Percentiles rank a stretch among this genome's conserved stretches.
phyloP scores from a whole-genome alignment of 1,140 invertebrate species.

The Cyphomyrmex costatus region DNA sequence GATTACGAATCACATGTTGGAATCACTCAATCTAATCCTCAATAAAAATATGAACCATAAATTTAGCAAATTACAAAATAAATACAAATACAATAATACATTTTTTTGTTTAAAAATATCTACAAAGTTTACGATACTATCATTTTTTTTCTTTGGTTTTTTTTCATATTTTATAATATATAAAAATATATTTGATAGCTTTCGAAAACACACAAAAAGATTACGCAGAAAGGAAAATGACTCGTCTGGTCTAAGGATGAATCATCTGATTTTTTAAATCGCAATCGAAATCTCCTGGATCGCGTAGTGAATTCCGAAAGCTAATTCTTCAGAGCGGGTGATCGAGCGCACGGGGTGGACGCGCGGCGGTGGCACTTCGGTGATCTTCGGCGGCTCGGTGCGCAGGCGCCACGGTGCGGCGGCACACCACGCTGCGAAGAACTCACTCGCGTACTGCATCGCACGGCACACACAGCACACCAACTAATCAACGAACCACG shows the following conservation, averaged over 20 bases:
- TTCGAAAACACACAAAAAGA: conserved; percentile 4
- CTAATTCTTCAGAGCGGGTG: conserved; percentile 18
- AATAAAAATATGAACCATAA: not conserved
- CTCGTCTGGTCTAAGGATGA: not conserved
- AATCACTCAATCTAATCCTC: not conserved
- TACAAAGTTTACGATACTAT: not conserved
- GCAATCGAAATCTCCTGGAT: not conserved
- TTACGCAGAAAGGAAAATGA: not conserved
- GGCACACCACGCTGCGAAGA: conserved; percentile 84
- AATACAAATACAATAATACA: not conserved
- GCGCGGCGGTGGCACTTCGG: conserved; percentile 46
- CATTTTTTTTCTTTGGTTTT: too few species aligned
- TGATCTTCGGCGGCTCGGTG: conserved; percentile 68
- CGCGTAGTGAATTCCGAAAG: conserved; percentile 8
- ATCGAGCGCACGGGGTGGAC: conserved; percentile 36
- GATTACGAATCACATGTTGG: not conserved
- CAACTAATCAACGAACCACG: conserved; percentile 66
- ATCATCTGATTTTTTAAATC: not conserved
- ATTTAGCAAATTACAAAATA: not conserved
- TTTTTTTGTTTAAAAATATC: not conserved
- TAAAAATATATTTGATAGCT: not conserved
- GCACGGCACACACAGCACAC: conserved; percentile 85
- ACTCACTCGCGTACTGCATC: conserved; percentile 86
- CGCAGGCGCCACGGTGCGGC: conserved; percentile 84
- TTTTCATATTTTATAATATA: not conserved